Conservation (phyloP, 1,140 invertebrate species). For the Drosophila pseudoobscura region DNA sequence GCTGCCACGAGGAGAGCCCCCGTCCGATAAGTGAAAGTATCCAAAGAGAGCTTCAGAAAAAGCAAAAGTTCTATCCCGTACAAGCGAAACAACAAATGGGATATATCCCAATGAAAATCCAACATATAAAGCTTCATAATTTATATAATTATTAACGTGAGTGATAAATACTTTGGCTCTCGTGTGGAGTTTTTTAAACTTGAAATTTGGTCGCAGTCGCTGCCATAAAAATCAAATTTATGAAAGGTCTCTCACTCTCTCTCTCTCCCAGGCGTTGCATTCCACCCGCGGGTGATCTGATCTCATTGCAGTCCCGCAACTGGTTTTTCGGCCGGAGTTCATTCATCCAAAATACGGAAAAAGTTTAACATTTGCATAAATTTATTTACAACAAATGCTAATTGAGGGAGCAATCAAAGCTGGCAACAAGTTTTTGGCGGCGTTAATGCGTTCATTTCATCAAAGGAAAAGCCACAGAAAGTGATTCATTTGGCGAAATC, state of each 20-base stretch:
- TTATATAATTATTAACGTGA: constrained; percentile 14
- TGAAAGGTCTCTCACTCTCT: constrained; percentile 39
- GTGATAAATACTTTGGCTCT: constrained; percentile 48
- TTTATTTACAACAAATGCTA: constrained; percentile 60
- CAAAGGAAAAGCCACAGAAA: constrained; percentile 27
- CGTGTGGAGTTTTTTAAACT: constrained; percentile 34
- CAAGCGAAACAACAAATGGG: not conserved
- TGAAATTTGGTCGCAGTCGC: constrained; percentile 32
- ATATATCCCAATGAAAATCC: not conserved
- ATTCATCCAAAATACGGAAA: constrained; percentile 80
- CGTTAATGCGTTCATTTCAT: constrained; percentile 26
- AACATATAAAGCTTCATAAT: not conserved
- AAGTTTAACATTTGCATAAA: constrained; percentile 81
- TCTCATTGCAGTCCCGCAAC: constrained; percentile 29
- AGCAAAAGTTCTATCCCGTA: not conserved
- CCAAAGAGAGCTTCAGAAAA: too few species aligned
- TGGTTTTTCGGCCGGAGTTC: constrained; percentile 71
- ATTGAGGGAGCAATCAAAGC: constrained; percentile 47
- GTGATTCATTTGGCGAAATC: constrained; percentile 38
- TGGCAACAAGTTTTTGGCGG: constrained; percentile 41
- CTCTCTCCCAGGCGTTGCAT: constrained; percentile 26
- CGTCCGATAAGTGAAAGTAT: constrained; percentile 41
- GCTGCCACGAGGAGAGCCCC: not conserved
- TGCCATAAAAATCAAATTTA: constrained; percentile 68
- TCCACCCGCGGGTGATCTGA: constrained; percentile 14